These are phyloP conservation scores for Thecophora atra DNA, from an alignment of 2,888 invertebrate species.

Conservation along the genomic window DNA sequence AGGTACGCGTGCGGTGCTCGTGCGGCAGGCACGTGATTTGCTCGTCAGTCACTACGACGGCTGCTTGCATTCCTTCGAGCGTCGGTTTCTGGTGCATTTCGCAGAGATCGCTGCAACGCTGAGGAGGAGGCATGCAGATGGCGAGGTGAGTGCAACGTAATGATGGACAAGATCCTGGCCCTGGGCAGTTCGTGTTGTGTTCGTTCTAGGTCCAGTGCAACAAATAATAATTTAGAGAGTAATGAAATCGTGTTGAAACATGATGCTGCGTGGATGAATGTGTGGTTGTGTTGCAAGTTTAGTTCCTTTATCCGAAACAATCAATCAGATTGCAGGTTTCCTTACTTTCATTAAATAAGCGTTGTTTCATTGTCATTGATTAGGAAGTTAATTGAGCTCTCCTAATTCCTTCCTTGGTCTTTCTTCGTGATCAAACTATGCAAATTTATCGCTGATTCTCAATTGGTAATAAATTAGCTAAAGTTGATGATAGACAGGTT, in stretches of 20 bases:
- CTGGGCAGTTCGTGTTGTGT: neutral
- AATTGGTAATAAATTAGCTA: too few species aligned
- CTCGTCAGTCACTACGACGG: conserved; percentile 75
- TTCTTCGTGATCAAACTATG: neutral
- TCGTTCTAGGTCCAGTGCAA: neutral
- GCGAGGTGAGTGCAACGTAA: conserved; percentile 59
- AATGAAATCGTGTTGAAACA: neutral
- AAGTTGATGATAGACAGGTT: too few species aligned
- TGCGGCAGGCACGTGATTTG: conserved; percentile 76
- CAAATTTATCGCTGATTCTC: too few species aligned
- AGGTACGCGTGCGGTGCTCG: conserved; percentile 70
- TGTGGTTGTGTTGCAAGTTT: conserved; percentile 3
- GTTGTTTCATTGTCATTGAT: too few species aligned
- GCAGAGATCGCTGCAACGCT: conserved; percentile 69
- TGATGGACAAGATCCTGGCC: neutral
- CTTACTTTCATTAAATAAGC: too few species aligned
- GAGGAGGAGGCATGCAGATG: conserved; percentile 65
- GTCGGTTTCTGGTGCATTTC: conserved; percentile 72
- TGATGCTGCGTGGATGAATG: conserved; percentile 31
- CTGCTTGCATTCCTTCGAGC: conserved; percentile 72
- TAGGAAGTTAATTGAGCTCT: too few species aligned
- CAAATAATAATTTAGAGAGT: too few species aligned
- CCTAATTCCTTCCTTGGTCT: neutral
- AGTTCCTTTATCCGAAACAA: too few species aligned
- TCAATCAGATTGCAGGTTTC: neutral